A percentile compares a stretch with the other conserved stretches of the same genome.
These are phyloP conservation scores for Ophiodon elongatus DNA, from an alignment of 2,113 vertebrate species.

Conservation along the genomic window DNA sequence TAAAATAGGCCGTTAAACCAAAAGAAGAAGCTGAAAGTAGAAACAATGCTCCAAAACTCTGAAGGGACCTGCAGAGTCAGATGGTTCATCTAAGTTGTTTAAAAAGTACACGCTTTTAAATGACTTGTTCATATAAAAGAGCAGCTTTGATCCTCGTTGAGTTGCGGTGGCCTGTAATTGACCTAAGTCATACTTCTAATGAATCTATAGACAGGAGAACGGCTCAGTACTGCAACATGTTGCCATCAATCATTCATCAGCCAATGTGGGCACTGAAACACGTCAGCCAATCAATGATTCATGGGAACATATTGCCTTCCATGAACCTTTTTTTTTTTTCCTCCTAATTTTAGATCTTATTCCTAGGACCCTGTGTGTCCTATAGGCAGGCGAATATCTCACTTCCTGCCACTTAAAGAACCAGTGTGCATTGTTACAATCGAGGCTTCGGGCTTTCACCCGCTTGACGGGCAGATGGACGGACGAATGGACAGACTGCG, in stretches of 20 bases:
- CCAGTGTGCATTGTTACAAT: conserved; percentile 30
- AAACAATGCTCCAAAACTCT: neutral
- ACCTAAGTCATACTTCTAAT: conserved; percentile 32
- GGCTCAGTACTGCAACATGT: conserved; percentile 64
- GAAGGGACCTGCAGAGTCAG: too few relatives aligned
- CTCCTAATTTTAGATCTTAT: conserved; percentile 51
- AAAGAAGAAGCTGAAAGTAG: neutral
- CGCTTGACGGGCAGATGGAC: conserved; percentile 70
- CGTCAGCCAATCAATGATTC: conserved; percentile 72
- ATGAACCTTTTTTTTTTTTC: conserved; percentile 46
- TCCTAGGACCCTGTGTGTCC: conserved; percentile 13
- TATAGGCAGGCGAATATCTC: conserved; percentile 1
- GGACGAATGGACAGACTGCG: conserved; percentile 64
- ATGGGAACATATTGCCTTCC: conserved; percentile 72
- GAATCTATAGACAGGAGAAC: conserved; percentile 36
- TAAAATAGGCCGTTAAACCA: neutral
- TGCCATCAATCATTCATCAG: conserved; percentile 74
- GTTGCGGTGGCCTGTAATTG: conserved; percentile 5
- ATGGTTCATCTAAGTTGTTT: neutral
- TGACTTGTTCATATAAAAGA: neutral
- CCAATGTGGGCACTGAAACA: conserved; percentile 66
- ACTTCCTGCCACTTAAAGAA: conserved; percentile 29
- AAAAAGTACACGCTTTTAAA: too few relatives aligned
- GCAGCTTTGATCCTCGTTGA: neutral
- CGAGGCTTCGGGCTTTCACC: conserved; percentile 22